Evolutionary conservation across 2,888 invertebrate genomes (phyloP).

Genomic region (Ichneumoninae sp.): DNA sequence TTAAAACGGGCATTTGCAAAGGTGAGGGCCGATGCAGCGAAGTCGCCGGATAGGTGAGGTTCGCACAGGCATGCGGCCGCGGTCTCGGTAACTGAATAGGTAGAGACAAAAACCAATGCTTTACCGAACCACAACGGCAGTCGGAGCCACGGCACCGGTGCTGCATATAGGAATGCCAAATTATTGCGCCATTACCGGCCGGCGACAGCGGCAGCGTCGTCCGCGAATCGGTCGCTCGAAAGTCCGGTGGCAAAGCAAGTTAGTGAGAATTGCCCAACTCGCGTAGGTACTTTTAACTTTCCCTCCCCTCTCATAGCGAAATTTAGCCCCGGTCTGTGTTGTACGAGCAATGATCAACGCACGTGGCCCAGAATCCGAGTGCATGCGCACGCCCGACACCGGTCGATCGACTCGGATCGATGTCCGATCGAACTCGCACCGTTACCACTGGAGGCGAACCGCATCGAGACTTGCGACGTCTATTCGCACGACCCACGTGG

Average conservation of each 20-base stretch:
- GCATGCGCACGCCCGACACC: not conserved
- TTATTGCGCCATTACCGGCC: slow-evolving; percentile 79
- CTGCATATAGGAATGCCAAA: slow-evolving; percentile 81
- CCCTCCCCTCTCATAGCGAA: slow-evolving; percentile 74
- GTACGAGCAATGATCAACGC: slow-evolving; percentile 1
- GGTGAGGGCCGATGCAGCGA: slow-evolving; percentile 22
- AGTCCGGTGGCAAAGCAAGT: slow-evolving; percentile 73
- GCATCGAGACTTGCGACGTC: not conserved
- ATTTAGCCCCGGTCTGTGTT: slow-evolving; percentile 68
- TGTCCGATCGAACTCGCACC: slow-evolving; percentile 37
- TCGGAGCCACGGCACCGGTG: slow-evolving; percentile 48
- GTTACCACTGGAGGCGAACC: slow-evolving; percentile 29
- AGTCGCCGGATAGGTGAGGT: slow-evolving; percentile 66
- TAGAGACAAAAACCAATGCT: slow-evolving; percentile 30
- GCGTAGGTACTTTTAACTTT: slow-evolving; percentile 80
- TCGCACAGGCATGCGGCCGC: slow-evolving; percentile 63
- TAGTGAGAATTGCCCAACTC: slow-evolving; percentile 77
- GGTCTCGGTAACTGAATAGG: slow-evolving; percentile 20
- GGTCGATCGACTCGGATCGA: slow-evolving; percentile 4
- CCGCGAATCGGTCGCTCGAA: slow-evolving; percentile 70
- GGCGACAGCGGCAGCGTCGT: slow-evolving; percentile 40
- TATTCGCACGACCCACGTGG: no score
- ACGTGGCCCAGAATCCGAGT: slow-evolving; percentile 46
- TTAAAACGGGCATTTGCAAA: slow-evolving; percentile 12
- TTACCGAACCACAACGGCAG: slow-evolving; percentile 45